A percentile compares a stretch with the other conserved stretches of the same genome.
Evolutionary conservation across 2,888 invertebrate species (phyloP).

Genomic region (Drosophila engyochracea): DNA sequence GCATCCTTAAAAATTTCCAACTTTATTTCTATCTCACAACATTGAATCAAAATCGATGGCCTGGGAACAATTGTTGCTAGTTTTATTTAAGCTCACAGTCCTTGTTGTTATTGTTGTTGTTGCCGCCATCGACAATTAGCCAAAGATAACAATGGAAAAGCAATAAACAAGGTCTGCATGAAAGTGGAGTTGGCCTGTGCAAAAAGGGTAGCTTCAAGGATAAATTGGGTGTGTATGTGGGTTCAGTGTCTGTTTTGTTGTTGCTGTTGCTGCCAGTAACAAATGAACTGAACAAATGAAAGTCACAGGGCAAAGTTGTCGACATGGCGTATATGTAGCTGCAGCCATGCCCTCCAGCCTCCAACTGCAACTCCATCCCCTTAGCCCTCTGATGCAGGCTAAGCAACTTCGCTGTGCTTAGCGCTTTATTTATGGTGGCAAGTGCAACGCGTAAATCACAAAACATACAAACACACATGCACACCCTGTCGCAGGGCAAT

Average conservation of each 20-base stretch:
- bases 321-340: slow-evolving; percentile 47
- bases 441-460: slow-evolving; percentile 67
- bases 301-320: slow-evolving; percentile 64
- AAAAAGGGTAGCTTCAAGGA: slow-evolving; percentile 3
- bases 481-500: slow-evolving; percentile 61
- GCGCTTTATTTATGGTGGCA: slow-evolving; percentile 70
- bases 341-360: slow-evolving; percentile 19
- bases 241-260: slow-evolving; percentile 7
- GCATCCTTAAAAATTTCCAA: slow-evolving; percentile 45
- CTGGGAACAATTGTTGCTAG: slow-evolving; percentile 48
- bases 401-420: slow-evolving; percentile 39
- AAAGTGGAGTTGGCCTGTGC: slow-evolving; percentile 1
- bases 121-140: slow-evolving; percentile 62
- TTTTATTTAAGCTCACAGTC: slow-evolving; percentile 1
- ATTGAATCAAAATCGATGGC: slow-evolving; percentile 61
- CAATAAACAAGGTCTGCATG: slow-evolving; percentile 45
- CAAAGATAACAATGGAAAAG: slow-evolving; percentile 54
- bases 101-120: slow-evolving; percentile 24
- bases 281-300: slow-evolving; percentile 70
- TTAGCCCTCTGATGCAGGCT: neutral
- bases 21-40: slow-evolving; percentile 42
- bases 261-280: slow-evolving; percentile 14
- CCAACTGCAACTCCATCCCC: neutral
- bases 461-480: slow-evolving; percentile 9
- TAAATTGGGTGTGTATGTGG: slow-evolving; percentile 13